phyloP scores from a whole-genome alignment of 2,797 vertebrate genomes.

The Lophura swinhoii region DNA sequence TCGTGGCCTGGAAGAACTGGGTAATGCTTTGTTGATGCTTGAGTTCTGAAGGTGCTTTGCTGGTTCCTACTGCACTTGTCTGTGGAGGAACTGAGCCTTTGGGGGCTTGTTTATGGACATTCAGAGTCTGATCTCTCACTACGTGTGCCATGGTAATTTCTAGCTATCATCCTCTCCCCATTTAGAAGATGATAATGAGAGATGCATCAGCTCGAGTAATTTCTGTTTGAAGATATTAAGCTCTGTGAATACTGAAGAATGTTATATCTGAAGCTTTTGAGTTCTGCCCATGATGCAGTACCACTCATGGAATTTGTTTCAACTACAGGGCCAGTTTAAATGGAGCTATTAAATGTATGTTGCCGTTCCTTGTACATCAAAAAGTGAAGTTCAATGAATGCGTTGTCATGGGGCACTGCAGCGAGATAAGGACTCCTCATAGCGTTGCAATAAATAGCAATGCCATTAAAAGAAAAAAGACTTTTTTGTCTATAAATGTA shows the following conservation, averaged over 20 bases:
- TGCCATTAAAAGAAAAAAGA: constrained; percentile 57
- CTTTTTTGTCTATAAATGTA: constrained; percentile 45
- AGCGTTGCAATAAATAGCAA: constrained; percentile 58
- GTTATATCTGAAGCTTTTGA: constrained; percentile 34
- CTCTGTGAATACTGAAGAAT: constrained; percentile 54
- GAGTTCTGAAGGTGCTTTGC: background rate
- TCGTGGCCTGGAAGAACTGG: background rate
- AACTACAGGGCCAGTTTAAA: constrained; percentile 62
- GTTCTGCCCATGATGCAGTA: constrained; percentile 45
- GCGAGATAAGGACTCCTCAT: constrained; percentile 56
- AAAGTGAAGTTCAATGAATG: constrained; percentile 61
- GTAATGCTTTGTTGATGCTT: background rate
- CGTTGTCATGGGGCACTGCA: constrained; percentile 36
- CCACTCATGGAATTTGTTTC: constrained; percentile 70
- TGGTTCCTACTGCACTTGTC: fast-evolving
- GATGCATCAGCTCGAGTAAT: constrained; percentile 58
- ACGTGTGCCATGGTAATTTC: constrained; percentile 4
- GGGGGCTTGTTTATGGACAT: background rate
- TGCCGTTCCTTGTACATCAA: constrained; percentile 66
- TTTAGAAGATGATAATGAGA: constrained; percentile 51
- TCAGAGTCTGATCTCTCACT: background rate
- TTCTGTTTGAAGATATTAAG: constrained; percentile 66
- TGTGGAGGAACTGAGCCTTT: background rate
- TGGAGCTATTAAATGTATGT: constrained; percentile 61
- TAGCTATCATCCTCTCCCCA: background rate